Conservation (phyloP, 92 coral and sea anemone species). For the Bergia sp. region DNA sequence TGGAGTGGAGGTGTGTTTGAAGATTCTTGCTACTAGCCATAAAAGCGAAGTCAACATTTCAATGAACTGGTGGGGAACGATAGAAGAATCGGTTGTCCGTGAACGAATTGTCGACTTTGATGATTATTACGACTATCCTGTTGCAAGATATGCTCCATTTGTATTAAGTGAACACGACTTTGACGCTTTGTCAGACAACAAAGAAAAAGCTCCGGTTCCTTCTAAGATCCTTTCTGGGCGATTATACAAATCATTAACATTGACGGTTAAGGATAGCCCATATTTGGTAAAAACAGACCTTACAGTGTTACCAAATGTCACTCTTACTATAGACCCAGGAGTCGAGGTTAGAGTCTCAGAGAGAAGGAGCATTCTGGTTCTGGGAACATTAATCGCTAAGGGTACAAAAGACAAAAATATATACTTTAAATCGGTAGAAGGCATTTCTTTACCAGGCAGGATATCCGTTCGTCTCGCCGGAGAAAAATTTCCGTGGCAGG, state of each 20-base stretch:
- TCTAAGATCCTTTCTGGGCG: slow-evolving; percentile 56
- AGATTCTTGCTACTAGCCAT: slow-evolving; percentile 30
- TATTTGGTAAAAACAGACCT: slow-evolving; percentile 63
- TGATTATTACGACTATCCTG: slow-evolving; percentile 58
- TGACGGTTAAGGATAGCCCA: slow-evolving; percentile 62
- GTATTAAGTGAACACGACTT: slow-evolving; percentile 28
- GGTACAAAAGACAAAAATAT: slow-evolving; percentile 56
- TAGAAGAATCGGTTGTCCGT: slow-evolving; percentile 4
- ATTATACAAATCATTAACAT: slow-evolving; percentile 41
- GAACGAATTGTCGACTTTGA: slow-evolving; percentile 66
- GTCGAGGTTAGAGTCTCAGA: slow-evolving; percentile 59
- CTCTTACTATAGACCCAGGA: slow-evolving; percentile 63
- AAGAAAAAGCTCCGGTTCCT: slow-evolving; percentile 8
- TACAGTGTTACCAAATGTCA: slow-evolving; percentile 56
- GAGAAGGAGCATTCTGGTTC: slow-evolving; percentile 62
- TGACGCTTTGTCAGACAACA: not conserved
- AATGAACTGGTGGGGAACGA: slow-evolving; percentile 79
- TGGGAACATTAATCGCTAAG: slow-evolving; percentile 61
- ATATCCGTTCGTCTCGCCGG: slow-evolving; percentile 55
- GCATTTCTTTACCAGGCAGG: not conserved
- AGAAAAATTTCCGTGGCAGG: slow-evolving; percentile 70
- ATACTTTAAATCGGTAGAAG: slow-evolving; percentile 45
- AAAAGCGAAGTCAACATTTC: slow-evolving; percentile 29
- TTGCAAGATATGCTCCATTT: slow-evolving; percentile 56
- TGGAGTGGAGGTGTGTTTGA: slow-evolving; percentile 52